These are phyloP conservation scores for Sitobion miscanthi DNA, from an alignment of 1,140 invertebrate genomes.

Conservation along the genomic window DNA sequence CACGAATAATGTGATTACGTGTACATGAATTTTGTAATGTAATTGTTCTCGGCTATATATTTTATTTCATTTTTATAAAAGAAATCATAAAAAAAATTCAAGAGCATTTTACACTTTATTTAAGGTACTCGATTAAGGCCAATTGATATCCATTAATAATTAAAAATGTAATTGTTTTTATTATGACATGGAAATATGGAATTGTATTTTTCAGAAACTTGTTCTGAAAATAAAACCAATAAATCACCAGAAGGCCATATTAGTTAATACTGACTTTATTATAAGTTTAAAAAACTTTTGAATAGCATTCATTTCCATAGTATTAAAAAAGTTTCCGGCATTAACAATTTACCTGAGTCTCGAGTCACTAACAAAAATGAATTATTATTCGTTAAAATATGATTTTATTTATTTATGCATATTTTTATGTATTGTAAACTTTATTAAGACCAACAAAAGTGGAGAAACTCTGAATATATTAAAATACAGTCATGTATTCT, in stretches of 20 bases:
- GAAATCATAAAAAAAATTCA: not conserved
- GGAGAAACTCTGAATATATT: constrained; percentile 50
- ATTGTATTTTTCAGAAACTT: constrained; percentile 3
- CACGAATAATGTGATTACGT: not conserved
- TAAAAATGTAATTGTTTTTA: constrained; percentile 34
- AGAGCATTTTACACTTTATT: not conserved
- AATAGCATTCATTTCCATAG: constrained; percentile 51
- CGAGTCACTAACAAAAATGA: constrained; percentile 46
- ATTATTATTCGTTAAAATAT: constrained; percentile 55
- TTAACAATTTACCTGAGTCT: constrained; percentile 53
- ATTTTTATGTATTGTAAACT: constrained; percentile 52
- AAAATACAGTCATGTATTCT: constrained; percentile 44
- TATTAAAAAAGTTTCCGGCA: constrained; percentile 54
- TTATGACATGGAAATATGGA: not conserved
- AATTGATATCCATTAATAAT: constrained; percentile 18
- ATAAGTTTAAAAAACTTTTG: constrained; percentile 51
- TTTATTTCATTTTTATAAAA: not conserved
- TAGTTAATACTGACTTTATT: constrained; percentile 51
- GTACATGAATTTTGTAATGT: not conserved
- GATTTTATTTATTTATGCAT: constrained; percentile 55
- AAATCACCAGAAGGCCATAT: constrained; percentile 44
- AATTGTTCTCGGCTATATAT: not conserved
- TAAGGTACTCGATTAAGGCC: no score
- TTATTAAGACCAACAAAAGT: constrained; percentile 53
- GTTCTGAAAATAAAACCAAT: constrained; percentile 15